Percentiles rank a stretch among this genome's conserved stretches.
Conservation (phyloP, 2,113 vertebrate genomes). For the Strigops habroptila region DNA sequence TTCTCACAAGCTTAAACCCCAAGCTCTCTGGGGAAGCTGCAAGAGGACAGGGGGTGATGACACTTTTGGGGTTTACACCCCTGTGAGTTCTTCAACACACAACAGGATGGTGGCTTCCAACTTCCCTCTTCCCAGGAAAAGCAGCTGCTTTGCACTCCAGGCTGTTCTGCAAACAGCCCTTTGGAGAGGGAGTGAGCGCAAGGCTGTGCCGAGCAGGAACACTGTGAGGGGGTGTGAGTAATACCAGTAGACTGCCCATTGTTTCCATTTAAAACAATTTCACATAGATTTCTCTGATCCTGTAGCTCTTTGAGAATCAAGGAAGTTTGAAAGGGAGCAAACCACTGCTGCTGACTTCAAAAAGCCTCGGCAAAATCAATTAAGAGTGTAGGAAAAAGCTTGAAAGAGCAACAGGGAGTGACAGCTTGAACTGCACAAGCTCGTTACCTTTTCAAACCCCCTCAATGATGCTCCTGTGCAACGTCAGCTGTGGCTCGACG, state of each 20-base stretch:
- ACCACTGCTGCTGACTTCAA: neutral
- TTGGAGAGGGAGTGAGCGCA: rapidly evolving
- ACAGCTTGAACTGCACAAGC: neutral
- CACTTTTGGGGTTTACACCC: neutral
- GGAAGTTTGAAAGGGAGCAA: neutral
- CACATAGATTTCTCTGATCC: neutral
- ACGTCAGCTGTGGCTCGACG: neutral
- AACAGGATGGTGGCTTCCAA: neutral
- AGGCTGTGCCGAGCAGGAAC: neutral
- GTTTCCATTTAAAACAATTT: neutral
- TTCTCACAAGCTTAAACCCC: neutral
- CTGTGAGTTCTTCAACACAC: rapidly evolving
- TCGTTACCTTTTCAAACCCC: neutral
- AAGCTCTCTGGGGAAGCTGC: neutral
- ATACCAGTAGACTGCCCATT: rapidly evolving
- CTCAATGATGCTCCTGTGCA: neutral
- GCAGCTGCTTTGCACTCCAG: rapidly evolving
- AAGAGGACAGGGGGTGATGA: neutral
- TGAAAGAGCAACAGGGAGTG: neutral
- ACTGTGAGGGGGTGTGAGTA: neutral
- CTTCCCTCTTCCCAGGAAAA: neutral
- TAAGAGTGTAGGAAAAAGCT: neutral
- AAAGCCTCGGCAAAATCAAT: neutral
- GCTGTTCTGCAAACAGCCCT: neutral
- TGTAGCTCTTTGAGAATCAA: neutral